Base-by-base conservation (phyloP, 2,888 invertebrate species). In the Phengaris arion region DNA sequence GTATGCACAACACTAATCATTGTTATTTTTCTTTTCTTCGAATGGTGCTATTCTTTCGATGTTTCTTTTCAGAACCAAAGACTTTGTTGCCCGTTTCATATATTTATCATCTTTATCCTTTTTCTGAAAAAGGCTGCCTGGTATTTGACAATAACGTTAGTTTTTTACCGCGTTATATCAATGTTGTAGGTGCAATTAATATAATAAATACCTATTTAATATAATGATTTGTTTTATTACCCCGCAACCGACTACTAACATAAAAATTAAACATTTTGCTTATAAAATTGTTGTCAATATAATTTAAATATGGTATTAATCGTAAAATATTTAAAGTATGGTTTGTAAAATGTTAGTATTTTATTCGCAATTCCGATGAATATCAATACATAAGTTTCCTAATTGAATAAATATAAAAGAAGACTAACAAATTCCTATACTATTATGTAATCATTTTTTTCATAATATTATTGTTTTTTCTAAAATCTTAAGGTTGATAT, bases 121-220 rank as follows among this genome's bases (percentile, higher is more conserved):
- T 81, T 79, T 81, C 76, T 81, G 79, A 82, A 77, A 81, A 81
- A 82, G 83, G 85, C 87, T 84, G 87, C 86, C 89, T 89, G 86
- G 79, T 82, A 84, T 85, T 82, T 84, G 89, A 89, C 86, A 88
- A 90, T 90, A 89, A 85, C 75, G 81, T 82, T 87, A 86, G 84
- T 81, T 78, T 81, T 84, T 82, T 81, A 81, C 83, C 82, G 81
- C 82, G 80, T 85, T 84, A 84, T 82, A 84, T 91, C 81, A 85
- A 91, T 91, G 91, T 91, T 89, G 78, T 79, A 79, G 80, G 78
- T 79, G 79, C 80, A 69, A 79, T 74, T 79, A 88, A 89, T 88
- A 86, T 92, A 92, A 92, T 93, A 92, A 92, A 92, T 92, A 91
- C 89, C 87, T 93, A 93, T 93, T 92, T 93, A 92, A 92, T 91